Conservation (phyloP, 92 coral and sea anemone species). For the Ricordea florida region DNA sequence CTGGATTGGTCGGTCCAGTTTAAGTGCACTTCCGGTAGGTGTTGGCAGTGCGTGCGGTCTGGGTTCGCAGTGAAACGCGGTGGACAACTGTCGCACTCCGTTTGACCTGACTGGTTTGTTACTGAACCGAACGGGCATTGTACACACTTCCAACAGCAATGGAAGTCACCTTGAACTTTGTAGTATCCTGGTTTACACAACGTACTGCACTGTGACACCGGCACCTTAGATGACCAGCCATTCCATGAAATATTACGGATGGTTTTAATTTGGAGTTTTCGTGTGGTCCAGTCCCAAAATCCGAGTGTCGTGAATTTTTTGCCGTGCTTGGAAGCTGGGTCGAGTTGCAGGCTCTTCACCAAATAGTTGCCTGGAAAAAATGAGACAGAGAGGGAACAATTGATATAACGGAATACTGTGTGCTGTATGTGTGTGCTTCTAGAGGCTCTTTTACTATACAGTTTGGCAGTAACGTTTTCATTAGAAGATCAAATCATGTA, state of each 20-base stretch:
- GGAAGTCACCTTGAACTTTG: constrained; percentile 71
- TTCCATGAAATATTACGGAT: constrained; percentile 74
- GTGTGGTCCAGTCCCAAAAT: constrained; percentile 76
- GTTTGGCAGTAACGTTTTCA: no score
- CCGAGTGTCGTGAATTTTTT: constrained; percentile 79
- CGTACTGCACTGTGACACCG: constrained; percentile 81
- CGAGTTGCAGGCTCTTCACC: constrained; percentile 90
- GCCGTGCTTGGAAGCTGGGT: constrained; percentile 45
- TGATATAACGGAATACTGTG: no score
- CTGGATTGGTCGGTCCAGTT: constrained; percentile 71
- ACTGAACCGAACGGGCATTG: constrained; percentile 73
- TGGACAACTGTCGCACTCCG: constrained; percentile 57
- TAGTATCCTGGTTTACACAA: constrained; percentile 86
- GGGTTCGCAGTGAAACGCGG: constrained; percentile 68
- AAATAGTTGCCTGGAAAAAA: constrained; percentile 73
- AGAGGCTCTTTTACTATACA: no score
- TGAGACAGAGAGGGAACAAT: neutral
- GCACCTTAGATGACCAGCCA: constrained; percentile 62
- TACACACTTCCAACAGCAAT: constrained; percentile 95
- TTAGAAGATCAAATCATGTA: no score
- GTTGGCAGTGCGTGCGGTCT: constrained; percentile 67
- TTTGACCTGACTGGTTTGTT: constrained; percentile 69
- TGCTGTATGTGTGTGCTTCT: no score
- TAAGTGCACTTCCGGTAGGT: constrained; percentile 80
- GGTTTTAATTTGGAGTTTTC: constrained; percentile 58